A percentile compares a stretch with the other conserved stretches of the same genome.
phyloP scores from a whole-genome alignment of 2,113 vertebrate genomes.

The Trochalopteron elliotii region DNA sequence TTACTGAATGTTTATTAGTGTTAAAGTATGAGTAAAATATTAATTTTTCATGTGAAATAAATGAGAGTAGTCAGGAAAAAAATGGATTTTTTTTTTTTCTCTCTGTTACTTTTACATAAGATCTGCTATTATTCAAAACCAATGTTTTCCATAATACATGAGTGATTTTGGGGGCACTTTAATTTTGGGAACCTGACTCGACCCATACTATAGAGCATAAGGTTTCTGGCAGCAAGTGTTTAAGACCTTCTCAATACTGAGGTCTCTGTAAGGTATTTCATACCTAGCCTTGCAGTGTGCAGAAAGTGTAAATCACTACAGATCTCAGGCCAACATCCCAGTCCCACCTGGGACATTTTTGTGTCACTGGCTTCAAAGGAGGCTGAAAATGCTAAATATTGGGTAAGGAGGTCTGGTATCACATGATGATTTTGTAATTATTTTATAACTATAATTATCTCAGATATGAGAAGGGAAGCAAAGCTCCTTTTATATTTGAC shows the following conservation, averaged over 20 bases:
- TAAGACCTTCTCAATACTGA: neutral
- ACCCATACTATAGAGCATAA: neutral
- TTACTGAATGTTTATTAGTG: neutral
- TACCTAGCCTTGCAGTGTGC: neutral
- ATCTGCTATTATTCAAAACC: neutral
- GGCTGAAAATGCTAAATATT: neutral
- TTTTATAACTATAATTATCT: neutral
- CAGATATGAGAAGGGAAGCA: neutral
- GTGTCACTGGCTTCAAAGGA: neutral
- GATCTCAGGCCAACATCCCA: neutral
- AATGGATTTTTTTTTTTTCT: fast-evolving
- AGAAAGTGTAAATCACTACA: neutral
- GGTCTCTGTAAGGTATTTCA: neutral
- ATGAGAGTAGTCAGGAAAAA: neutral
- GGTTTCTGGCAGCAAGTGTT: neutral
- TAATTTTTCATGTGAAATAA: neutral
- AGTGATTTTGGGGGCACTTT: neutral
- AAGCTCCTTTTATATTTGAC: neutral
- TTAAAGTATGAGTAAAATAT: neutral
- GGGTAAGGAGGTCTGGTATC: neutral
- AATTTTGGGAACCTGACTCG: neutral
- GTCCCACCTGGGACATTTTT: fast-evolving
- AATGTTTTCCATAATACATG: neutral
- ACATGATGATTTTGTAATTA: neutral
- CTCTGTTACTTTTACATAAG: neutral